These are phyloP conservation scores for Hyppa rectilinea DNA, from an alignment of 2,888 invertebrate species.

Conservation along the genomic window DNA sequence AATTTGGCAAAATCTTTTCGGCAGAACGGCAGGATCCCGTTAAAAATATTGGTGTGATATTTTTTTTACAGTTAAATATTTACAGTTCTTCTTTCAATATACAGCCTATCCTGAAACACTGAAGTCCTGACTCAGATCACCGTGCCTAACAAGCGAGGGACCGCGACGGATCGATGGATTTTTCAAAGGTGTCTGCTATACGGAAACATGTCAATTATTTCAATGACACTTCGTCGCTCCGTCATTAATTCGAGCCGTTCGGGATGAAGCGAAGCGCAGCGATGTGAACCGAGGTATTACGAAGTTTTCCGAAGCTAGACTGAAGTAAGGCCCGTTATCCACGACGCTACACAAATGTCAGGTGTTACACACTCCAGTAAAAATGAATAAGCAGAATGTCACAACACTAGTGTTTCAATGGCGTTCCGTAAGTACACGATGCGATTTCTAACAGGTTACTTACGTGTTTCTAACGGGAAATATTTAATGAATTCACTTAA, in stretches of 20 bases:
- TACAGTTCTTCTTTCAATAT: background rate
- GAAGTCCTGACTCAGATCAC: constrained; percentile 26
- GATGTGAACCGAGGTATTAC: constrained; percentile 36
- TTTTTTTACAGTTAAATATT: background rate
- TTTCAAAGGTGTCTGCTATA: constrained; percentile 63
- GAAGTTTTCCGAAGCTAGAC: constrained; percentile 35
- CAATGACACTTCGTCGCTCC: constrained; percentile 68
- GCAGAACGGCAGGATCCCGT: too few relatives aligned
- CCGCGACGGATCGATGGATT: constrained; percentile 29
- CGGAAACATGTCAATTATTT: constrained; percentile 77
- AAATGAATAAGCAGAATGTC: too few relatives aligned
- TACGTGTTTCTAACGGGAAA: too few relatives aligned
- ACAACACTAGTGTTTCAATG: too few relatives aligned
- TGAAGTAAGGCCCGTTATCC: constrained; percentile 10
- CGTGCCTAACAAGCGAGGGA: constrained; percentile 11
- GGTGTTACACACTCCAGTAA: background rate
- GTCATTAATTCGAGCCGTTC: constrained; percentile 76
- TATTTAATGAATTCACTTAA: too few relatives aligned
- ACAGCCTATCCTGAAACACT: background rate
- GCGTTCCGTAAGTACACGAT: too few relatives aligned
- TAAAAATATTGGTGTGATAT: too few relatives aligned
- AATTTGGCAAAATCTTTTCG: too few relatives aligned
- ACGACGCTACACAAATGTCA: background rate
- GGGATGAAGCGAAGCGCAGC: constrained; percentile 46
- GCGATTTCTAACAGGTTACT: too few relatives aligned